These are phyloP conservation scores for Wiebesia pumilae DNA, from an alignment of 1,140 invertebrate genomes.

Conservation along the genomic window DNA sequence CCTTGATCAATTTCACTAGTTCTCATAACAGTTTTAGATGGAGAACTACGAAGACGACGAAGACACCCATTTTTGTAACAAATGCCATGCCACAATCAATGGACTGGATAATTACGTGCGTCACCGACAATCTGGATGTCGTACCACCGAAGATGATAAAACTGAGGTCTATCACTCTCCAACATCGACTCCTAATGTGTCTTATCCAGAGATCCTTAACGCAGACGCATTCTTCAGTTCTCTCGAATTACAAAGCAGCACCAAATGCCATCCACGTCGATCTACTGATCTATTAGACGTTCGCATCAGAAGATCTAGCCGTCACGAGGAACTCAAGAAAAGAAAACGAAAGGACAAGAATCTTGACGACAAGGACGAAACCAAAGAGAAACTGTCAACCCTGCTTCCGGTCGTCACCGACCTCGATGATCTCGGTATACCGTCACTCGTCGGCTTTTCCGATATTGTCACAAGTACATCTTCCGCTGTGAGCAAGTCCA, in stretches of 20 bases:
- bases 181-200: constrained; percentile 65
- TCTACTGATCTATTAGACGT: constrained; percentile 64
- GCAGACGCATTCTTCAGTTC: constrained; percentile 91
- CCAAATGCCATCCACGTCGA: constrained; percentile 74
- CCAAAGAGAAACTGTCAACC: constrained; percentile 62
- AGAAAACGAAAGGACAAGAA: constrained; percentile 59
- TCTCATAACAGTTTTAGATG: constrained; percentile 57
- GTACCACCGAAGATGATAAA: constrained; percentile 63
- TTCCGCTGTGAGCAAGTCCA: constrained; percentile 59
- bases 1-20: neutral
- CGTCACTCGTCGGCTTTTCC: constrained; percentile 70
- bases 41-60: constrained; percentile 78
- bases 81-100: constrained; percentile 86
- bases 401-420: constrained; percentile 66
- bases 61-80: constrained; percentile 89
- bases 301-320: constrained; percentile 63
- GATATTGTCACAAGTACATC: constrained; percentile 61
- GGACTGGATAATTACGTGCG: constrained; percentile 88
- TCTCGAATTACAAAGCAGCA: constrained; percentile 86
- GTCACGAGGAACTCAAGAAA: constrained; percentile 69
- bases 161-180: constrained; percentile 54
- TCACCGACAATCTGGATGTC: constrained; percentile 83
- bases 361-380: constrained; percentile 60
- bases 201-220: constrained; percentile 77
- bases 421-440: constrained; percentile 70